Percentiles rank a stretch among this genome's conserved stretches.
These are phyloP conservation scores for Oophaga pumilio DNA, from an alignment of 2,113 vertebrate genomes.

Conservation along the genomic window DNA sequence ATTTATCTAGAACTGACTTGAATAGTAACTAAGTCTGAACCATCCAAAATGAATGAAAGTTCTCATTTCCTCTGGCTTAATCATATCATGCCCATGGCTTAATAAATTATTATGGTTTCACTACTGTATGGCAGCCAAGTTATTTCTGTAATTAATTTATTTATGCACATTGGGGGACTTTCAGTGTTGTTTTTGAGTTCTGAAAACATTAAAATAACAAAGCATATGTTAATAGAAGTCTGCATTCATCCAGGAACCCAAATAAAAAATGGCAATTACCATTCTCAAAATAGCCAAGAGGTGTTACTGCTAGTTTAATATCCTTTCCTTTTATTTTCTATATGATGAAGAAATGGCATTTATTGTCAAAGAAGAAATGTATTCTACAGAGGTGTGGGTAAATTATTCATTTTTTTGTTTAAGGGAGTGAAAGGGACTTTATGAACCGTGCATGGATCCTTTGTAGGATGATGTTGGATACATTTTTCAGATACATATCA, in stretches of 20 bases:
- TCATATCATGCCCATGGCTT: neutral
- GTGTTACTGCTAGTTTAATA: slow-evolving; percentile 35
- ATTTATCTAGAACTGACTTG: neutral
- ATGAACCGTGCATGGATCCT: slow-evolving; percentile 11
- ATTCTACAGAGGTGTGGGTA: neutral
- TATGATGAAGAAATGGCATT: slow-evolving; percentile 43
- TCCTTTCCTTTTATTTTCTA: slow-evolving; percentile 46
- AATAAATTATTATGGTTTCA: neutral
- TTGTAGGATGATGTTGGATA: slow-evolving; percentile 17
- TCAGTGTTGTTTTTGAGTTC: slow-evolving; percentile 1
- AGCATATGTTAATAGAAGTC: slow-evolving; percentile 24
- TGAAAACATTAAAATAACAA: slow-evolving; percentile 38
- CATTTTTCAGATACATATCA: slow-evolving; percentile 24
- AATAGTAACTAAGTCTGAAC: neutral
- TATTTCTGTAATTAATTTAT: slow-evolving; percentile 20
- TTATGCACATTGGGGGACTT: slow-evolving; percentile 19
- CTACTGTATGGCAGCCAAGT: neutral
- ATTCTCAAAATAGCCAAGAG: slow-evolving; percentile 5
- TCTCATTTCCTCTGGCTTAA: neutral
- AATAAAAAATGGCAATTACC: slow-evolving; percentile 33
- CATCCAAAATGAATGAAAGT: neutral
- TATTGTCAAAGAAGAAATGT: slow-evolving; percentile 46
- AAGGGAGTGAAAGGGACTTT: slow-evolving; percentile 29
- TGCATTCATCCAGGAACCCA: slow-evolving; percentile 13
- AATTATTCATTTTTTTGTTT: slow-evolving; percentile 37